Evolutionary conservation across 2,797 vertebrate species (phyloP), one percentile per base, ranked within the genome.

Genomic region (Eulemur rubriventer): DNA sequence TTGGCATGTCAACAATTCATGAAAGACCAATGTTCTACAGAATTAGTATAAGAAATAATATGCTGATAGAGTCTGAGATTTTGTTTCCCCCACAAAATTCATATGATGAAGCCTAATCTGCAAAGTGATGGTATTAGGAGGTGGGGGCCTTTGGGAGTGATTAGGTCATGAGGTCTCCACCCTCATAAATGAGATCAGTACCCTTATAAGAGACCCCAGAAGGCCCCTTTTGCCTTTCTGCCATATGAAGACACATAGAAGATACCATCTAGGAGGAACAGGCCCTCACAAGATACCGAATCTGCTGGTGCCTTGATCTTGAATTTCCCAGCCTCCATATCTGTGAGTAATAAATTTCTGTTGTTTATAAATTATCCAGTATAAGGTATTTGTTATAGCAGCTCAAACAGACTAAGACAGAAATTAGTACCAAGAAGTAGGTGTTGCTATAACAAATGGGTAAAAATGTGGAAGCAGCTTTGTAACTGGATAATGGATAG

Each of bases 1-100:
- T 82, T 95, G 67, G 28, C 61, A 38, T 85, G 48, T 33, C n/a
- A 89, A 38, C 35, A 94, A 84, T 55, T 96, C 50, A 81, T 65
- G 67, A 89, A 89, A 92, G n/a, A 94, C 43, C 52, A 92, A 14
- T 90, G 52, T 78, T 84, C 67, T 92, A 30, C 8, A 61, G n/a
- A 97, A 95, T 79, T 52, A 70, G 30, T 63, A 80, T 91, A 63
- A 85, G 17, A 87, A 82, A 50, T 73, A 70, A 86, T 82, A 84
- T 78, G 35, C 43, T 82, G 43, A 35, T 85, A 78, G 28, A 30
- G 8, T 38, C 48, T 59, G 41, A 81, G 35, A 65, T 46, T 67
- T 80, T 91, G 7, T 75, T 30, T 50, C 24, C 12, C 41, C 73
- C 18, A 52, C 63, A 67, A 80, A 80, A 94, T 59, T 43, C 38